These are phyloP conservation scores for Chelonia mydas DNA, from an alignment of 2,797 vertebrate species.

Conservation along the genomic window DNA sequence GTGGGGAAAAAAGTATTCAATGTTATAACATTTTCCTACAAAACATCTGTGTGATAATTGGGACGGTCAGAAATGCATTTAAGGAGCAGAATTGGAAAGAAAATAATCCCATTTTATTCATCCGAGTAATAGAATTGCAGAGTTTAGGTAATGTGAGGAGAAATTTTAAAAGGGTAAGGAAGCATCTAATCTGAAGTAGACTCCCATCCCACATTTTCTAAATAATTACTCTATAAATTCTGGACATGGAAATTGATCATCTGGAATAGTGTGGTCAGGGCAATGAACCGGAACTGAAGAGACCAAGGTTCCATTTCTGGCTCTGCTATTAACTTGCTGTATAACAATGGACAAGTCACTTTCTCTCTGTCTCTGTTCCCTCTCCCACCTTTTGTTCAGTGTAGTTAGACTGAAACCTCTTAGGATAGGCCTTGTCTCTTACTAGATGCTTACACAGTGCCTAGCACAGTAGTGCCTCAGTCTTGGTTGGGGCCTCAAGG, in stretches of 20 bases:
- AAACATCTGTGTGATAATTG: not conserved
- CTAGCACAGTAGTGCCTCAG: accelerated
- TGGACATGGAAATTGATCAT: not conserved
- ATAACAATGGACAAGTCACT: accelerated
- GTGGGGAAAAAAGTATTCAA: not conserved
- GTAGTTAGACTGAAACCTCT: not conserved
- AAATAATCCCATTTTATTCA: conserved; percentile 12
- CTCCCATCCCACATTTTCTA: not conserved
- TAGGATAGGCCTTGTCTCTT: accelerated
- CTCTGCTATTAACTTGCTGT: not conserved
- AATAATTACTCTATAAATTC: not conserved
- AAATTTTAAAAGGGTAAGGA: not conserved
- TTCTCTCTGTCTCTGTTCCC: not conserved
- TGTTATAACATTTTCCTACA: not conserved
- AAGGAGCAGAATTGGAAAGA: not conserved
- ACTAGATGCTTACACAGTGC: not conserved
- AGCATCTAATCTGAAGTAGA: not conserved
- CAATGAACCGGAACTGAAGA: not conserved
- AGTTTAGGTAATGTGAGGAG: not conserved
- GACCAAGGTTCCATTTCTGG: not conserved
- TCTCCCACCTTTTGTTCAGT: not conserved
- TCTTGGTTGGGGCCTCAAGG: not conserved
- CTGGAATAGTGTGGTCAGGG: not conserved
- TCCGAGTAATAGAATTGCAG: not conserved
- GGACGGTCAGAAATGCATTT: not conserved